Conservation (phyloP, 64 coral and sea anemone genomes). For the Astreopora myriophthalma region DNA sequence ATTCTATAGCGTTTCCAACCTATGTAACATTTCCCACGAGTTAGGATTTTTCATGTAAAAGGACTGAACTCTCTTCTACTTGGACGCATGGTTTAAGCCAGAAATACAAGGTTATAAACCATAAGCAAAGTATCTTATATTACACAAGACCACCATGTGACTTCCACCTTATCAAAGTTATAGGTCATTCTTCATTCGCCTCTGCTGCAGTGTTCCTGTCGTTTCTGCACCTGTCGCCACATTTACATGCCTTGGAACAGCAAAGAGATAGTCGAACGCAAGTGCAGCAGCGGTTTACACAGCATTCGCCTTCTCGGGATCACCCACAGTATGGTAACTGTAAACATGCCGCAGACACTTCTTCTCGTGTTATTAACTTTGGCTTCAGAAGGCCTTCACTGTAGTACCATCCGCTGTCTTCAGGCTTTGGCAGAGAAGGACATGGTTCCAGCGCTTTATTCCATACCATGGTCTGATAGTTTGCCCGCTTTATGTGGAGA, state of each 20-base stretch:
- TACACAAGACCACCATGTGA: too few species aligned
- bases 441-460: slow-evolving; percentile 17
- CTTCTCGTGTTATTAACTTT: neutral
- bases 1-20: too few species aligned
- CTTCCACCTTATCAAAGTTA: too few species aligned
- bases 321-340: slow-evolving; percentile 63
- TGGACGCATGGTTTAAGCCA: too few species aligned
- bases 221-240: slow-evolving; percentile 48
- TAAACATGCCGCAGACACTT: slow-evolving; percentile 52
- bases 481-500: slow-evolving; percentile 10
- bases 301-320: neutral
- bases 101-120: too few species aligned
- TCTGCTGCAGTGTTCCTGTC: neutral
- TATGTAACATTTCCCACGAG: too few species aligned
- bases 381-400: slow-evolving; percentile 53
- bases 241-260: slow-evolving; percentile 53
- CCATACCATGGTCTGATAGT: slow-evolving; percentile 47
- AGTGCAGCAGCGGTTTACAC: slow-evolving; percentile 42
- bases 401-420: slow-evolving; percentile 18
- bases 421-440: neutral
- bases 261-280: slow-evolving; percentile 66
- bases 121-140: too few species aligned
- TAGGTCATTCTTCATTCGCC: neutral
- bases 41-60: too few species aligned
- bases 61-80: too few species aligned